A percentile compares a stretch with the other conserved stretches of the same genome.
Conservation (phyloP, 2,888 invertebrate species). For the Dromius quadrimaculatus region DNA sequence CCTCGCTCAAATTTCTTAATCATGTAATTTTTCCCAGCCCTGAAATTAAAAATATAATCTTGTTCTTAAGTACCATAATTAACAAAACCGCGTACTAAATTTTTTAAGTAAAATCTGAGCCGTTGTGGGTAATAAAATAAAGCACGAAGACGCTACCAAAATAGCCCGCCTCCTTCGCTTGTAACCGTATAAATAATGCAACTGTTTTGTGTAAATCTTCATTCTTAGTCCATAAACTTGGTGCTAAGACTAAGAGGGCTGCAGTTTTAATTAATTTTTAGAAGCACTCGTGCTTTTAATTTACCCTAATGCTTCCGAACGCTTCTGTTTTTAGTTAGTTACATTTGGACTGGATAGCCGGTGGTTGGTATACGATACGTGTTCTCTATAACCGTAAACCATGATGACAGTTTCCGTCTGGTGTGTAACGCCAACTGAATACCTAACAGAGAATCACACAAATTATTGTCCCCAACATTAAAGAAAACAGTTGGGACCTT, state of each 20-base stretch:
- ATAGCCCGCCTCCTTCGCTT: slow-evolving; percentile 11
- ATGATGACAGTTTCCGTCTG: slow-evolving; percentile 11
- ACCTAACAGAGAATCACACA: background rate
- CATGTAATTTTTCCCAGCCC: no score
- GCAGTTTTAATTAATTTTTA: slow-evolving; percentile 43
- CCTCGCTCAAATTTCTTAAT: no score
- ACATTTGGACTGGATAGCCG: slow-evolving; percentile 20
- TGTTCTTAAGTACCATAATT: no score
- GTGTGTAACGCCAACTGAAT: background rate
- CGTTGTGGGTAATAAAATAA: slow-evolving; percentile 2
- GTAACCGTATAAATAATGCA: slow-evolving; percentile 23
- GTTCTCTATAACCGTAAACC: slow-evolving; percentile 32
- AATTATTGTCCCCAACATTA: no score
- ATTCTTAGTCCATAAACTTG: slow-evolving; percentile 35
- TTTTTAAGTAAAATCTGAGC: slow-evolving; percentile 19
- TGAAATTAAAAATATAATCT: no score
- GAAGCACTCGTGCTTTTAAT: slow-evolving; percentile 20
- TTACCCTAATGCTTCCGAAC: slow-evolving; percentile 34
- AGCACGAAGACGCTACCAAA: slow-evolving; percentile 4
- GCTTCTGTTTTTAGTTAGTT: slow-evolving; percentile 27
- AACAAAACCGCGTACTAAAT: background rate
- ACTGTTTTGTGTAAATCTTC: slow-evolving; percentile 33
- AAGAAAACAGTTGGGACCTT: no score
- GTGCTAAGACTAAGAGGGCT: slow-evolving; percentile 11
- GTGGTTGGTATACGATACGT: slow-evolving; percentile 22